Evolutionary conservation across 1,140 invertebrate genomes (phyloP).

Genomic region (Nasonia vitripennis): DNA sequence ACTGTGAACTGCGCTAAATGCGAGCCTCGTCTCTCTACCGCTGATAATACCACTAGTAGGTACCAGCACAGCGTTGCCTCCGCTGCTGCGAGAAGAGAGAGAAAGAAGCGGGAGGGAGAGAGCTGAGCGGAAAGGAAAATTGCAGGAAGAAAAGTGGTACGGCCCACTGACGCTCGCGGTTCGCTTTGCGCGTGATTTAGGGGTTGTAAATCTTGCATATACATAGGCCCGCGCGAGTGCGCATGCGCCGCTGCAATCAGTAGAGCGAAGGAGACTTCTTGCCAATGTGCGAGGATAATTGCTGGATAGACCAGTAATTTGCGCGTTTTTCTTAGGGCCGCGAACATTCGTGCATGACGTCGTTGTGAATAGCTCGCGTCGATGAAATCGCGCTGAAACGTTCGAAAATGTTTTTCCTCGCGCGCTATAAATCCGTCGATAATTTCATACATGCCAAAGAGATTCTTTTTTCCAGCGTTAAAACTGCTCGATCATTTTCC

Average conservation of each 20-base stretch:
- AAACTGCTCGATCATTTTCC: no score
- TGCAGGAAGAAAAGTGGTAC: conserved; percentile 57
- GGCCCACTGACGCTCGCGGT: conserved; percentile 20
- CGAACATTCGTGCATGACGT: no score
- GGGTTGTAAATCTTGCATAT: conserved; percentile 61
- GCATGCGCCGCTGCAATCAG: conserved; percentile 55
- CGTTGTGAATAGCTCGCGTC: not conserved
- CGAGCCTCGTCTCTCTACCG: not conserved
- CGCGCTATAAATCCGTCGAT: not conserved
- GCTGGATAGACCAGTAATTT: conserved; percentile 39
- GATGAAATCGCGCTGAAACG: not conserved
- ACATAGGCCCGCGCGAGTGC: not conserved
- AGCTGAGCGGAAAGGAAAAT: conserved; percentile 54
- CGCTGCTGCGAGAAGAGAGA: not conserved
- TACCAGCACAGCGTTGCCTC: not conserved
- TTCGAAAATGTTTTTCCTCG: not conserved
- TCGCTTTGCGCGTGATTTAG: conserved; percentile 56
- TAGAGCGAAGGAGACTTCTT: conserved; percentile 46
- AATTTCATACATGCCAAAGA: not conserved
- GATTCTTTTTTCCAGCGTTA: no score
- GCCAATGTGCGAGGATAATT: conserved; percentile 60
- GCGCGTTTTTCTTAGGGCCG: not conserved
- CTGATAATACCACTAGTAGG: not conserved
- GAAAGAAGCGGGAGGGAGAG: conserved; percentile 27
- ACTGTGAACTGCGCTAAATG: conserved; percentile 57